Conservation (phyloP, 2,888 invertebrate species). For the Drosophila demipolita region DNA sequence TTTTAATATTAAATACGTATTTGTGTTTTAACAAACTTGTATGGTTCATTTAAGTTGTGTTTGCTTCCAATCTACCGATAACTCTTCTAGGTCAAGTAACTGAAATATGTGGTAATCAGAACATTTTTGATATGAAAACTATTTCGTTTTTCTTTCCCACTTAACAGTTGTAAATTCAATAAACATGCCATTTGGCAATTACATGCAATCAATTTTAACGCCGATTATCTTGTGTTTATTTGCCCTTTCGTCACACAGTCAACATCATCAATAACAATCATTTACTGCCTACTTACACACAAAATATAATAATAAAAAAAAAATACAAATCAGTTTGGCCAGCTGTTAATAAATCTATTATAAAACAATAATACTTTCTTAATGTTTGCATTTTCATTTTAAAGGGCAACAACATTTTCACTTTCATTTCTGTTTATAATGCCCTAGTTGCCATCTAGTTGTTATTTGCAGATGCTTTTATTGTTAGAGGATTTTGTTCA, state of each 20-base stretch:
- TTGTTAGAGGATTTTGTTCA: slow-evolving; percentile 10
- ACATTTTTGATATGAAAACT: slow-evolving; percentile 14
- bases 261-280: slow-evolving; percentile 16
- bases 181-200: slow-evolving; percentile 4
- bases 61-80: slow-evolving; percentile 11
- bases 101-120: slow-evolving; percentile 19
- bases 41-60: slow-evolving; percentile 6
- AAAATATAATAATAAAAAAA: neutral
- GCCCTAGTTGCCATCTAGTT: slow-evolving; percentile 14
- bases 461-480: slow-evolving; percentile 24
- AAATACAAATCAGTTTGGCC: no score
- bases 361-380: neutral
- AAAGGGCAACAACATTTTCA: slow-evolving; percentile 14
- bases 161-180: slow-evolving; percentile 1
- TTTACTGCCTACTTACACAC: slow-evolving; percentile 8
- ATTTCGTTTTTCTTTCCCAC: neutral
- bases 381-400: slow-evolving; percentile 17
- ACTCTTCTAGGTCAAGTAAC: slow-evolving; percentile 28
- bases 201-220: slow-evolving; percentile 11
- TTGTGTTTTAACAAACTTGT: neutral
- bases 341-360: neutral
- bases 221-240: slow-evolving; percentile 17
- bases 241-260: slow-evolving; percentile 5
- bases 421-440: slow-evolving; percentile 37
- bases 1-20: neutral